A percentile compares a stretch with the other conserved stretches of the same genome.
Evolutionary conservation across 1,140 invertebrate species (phyloP).

Genomic region (Nebria ingens): DNA sequence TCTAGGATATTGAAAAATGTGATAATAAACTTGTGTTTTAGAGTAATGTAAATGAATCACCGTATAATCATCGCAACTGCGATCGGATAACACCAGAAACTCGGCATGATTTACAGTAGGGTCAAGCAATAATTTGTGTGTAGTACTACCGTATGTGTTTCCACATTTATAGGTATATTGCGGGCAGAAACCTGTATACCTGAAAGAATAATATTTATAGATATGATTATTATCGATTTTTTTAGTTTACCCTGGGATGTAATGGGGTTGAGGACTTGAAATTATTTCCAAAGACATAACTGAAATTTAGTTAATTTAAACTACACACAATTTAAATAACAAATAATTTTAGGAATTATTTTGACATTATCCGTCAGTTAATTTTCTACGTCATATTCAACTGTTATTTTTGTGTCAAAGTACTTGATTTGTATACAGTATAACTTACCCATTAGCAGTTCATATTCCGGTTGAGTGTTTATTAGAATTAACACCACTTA

Average conservation of each 20-base stretch:
- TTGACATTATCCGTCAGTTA: too few species aligned
- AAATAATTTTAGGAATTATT: not conserved
- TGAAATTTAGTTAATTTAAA: slow-evolving; percentile 12
- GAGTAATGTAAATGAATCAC: slow-evolving; percentile 28
- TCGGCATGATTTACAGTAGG: slow-evolving; percentile 57
- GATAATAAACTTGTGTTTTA: not conserved
- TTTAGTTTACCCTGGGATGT: slow-evolving; percentile 47
- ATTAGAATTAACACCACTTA: too few species aligned
- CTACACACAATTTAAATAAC: not conserved
- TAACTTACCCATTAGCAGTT: too few species aligned
- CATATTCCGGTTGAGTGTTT: too few species aligned
- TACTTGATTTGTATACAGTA: too few species aligned
- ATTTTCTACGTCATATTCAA: too few species aligned
- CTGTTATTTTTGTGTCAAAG: too few species aligned
- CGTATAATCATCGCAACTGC: slow-evolving; percentile 45
- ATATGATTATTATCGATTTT: not conserved
- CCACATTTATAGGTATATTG: slow-evolving; percentile 59
- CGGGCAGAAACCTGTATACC: slow-evolving; percentile 62
- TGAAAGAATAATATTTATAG: slow-evolving; percentile 26
- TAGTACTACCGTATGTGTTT: slow-evolving; percentile 56
- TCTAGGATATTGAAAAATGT: slow-evolving; percentile 29
- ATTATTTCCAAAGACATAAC: slow-evolving; percentile 31
- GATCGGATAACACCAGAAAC: slow-evolving; percentile 53
- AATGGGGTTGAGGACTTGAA: slow-evolving; percentile 42
- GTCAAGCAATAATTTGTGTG: slow-evolving; percentile 59